These are phyloP conservation scores for Nesometra sesokonis DNA, from an alignment of 35 echinoderm and acorn worm genomes.

Conservation along the genomic window DNA sequence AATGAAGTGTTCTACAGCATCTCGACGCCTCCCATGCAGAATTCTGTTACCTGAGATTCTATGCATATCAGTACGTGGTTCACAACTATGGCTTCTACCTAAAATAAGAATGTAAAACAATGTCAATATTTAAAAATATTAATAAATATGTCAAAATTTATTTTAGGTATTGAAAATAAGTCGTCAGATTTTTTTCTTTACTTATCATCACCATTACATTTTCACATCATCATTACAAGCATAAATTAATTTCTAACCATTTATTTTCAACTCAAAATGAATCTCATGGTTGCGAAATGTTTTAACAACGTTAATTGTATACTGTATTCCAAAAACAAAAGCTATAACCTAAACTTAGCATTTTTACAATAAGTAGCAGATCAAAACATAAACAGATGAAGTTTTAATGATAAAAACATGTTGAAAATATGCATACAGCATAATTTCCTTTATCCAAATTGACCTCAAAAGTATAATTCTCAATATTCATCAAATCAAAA, in stretches of 20 bases:
- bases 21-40: conserved; percentile 17
- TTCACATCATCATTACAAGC: not conserved
- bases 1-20: conserved; percentile 12
- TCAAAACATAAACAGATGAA: no score
- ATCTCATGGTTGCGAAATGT: no score
- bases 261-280: not conserved
- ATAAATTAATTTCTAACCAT: not conserved
- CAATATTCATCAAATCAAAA: no score
- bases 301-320: no score
- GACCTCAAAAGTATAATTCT: no score
- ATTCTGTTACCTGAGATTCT: conserved; percentile 53
- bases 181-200: no score
- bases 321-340: no score
- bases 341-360: no score
- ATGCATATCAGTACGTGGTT: conserved; percentile 12
- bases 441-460: no score
- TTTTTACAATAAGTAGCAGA: no score
- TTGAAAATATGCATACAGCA: no score
- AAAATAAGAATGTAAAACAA: conserved; percentile 7
- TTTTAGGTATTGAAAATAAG: not conserved
- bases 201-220: not conserved
- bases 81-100: conserved; percentile 11
- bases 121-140: not conserved
- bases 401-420: no score
- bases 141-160: not conserved